A percentile compares a stretch with the other conserved stretches of the same genome.
phyloP scores from a whole-genome alignment of 2,113 vertebrate genomes.

The Grammomys dolichurus region DNA sequence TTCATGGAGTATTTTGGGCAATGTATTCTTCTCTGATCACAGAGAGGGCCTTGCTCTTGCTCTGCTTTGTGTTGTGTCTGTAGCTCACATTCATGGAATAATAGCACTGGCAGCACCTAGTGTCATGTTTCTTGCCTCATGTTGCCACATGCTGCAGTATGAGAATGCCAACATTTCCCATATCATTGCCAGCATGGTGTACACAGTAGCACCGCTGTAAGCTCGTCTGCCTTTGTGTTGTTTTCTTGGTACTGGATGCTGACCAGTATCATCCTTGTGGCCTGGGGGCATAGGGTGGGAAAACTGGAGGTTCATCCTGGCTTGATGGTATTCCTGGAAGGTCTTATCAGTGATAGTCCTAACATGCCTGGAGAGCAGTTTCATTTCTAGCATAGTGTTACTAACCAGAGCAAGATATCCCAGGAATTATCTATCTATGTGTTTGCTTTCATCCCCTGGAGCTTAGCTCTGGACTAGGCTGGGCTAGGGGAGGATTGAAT shows the following conservation, averaged over 20 bases:
- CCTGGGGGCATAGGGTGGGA: neutral
- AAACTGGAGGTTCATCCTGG: neutral
- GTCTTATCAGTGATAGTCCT: neutral
- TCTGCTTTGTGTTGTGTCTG: neutral
- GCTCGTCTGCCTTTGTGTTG: neutral
- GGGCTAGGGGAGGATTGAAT: neutral
- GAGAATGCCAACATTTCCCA: neutral
- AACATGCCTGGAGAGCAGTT: neutral
- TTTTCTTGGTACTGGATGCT: neutral
- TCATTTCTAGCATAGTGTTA: neutral
- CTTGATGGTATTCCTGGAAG: neutral
- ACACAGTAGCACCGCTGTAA: accelerated
- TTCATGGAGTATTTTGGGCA: neutral
- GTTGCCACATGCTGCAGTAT: neutral
- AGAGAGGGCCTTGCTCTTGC: neutral
- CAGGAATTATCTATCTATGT: neutral
- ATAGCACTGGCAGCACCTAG: neutral
- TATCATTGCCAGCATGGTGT: neutral
- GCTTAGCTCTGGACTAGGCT: neutral
- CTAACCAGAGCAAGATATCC: neutral
- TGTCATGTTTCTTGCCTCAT: accelerated
- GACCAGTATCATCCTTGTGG: neutral
- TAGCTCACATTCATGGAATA: neutral
- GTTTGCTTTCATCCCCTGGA: neutral
- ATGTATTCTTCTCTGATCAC: neutral